phyloP scores from a whole-genome alignment of 2,113 vertebrate species.

The Orientallactaga bullata region DNA sequence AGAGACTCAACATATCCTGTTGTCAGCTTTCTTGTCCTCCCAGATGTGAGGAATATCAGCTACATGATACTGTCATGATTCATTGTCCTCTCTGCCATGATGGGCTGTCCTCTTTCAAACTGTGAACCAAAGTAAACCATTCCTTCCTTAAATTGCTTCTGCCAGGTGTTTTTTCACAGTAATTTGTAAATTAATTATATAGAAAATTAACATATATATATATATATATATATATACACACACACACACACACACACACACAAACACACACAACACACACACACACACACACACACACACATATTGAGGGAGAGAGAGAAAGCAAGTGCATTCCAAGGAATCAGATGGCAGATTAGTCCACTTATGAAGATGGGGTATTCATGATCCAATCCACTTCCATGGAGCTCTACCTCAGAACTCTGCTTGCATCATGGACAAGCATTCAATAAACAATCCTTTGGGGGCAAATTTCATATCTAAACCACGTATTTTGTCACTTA shows the following conservation, averaged over 20 bases:
- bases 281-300: neutral
- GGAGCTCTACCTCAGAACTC: neutral
- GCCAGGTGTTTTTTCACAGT: neutral
- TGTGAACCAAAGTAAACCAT: neutral
- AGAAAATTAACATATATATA: neutral
- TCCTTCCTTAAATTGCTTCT: neutral
- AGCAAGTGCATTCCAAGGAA: neutral
- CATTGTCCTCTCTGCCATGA: neutral
- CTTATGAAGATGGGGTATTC: too few relatives aligned
- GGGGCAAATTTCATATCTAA: neutral
- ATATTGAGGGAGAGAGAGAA: neutral
- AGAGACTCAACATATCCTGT: too few relatives aligned
- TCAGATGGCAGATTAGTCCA: neutral
- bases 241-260: too few relatives aligned
- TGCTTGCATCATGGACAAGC: neutral
- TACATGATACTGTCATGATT: neutral
- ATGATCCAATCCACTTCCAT: too few relatives aligned
- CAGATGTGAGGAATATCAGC: neutral
- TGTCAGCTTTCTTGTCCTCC: too few relatives aligned
- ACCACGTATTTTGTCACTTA: neutral
- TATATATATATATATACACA: neutral
- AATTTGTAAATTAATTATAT: neutral
- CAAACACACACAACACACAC: neutral
- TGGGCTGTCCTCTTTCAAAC: neutral
- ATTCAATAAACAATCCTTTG: neutral